Evolutionary conservation across 2,888 invertebrate genomes (phyloP).

Genomic region (Portevinia maculata): DNA sequence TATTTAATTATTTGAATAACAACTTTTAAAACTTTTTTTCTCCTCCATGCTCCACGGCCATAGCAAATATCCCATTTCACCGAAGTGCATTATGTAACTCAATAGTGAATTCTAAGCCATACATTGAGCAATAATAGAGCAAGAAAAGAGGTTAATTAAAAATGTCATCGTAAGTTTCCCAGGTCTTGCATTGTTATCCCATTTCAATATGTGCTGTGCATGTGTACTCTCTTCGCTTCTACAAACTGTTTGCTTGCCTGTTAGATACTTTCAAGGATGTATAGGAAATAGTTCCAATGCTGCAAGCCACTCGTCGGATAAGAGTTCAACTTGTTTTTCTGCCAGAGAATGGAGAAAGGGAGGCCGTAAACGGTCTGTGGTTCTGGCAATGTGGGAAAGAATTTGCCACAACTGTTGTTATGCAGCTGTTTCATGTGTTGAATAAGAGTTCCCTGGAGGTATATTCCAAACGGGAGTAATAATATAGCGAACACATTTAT

Average conservation of each 20-base stretch:
- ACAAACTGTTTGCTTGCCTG: constrained; percentile 35
- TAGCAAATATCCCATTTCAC: neutral
- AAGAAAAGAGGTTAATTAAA: constrained; percentile 57
- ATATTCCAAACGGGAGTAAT: constrained; percentile 28
- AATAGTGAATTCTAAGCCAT: constrained; percentile 5
- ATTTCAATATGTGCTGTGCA: neutral
- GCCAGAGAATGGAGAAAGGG: neutral
- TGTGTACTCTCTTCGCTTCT: neutral
- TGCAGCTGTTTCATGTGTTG: constrained; percentile 1
- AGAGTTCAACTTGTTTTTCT: neutral
- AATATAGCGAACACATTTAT: constrained; percentile 43
- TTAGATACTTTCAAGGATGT: constrained; percentile 42
- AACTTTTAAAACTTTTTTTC: neutral
- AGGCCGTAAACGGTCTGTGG: neutral
- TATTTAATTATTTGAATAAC: neutral
- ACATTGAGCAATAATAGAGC: constrained; percentile 17
- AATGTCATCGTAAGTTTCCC: constrained; percentile 34
- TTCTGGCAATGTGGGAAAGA: constrained; percentile 9
- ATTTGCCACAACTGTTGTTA: neutral
- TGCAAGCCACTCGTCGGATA: constrained; percentile 31
- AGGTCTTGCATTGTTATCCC: constrained; percentile 19
- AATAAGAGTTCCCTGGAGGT: constrained; percentile 13
- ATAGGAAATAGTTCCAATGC: constrained; percentile 42
- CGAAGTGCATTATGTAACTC: neutral
- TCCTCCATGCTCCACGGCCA: neutral